Base-by-base conservation (phyloP, 2,888 invertebrate genomes). In the Drosophila conformis region DNA sequence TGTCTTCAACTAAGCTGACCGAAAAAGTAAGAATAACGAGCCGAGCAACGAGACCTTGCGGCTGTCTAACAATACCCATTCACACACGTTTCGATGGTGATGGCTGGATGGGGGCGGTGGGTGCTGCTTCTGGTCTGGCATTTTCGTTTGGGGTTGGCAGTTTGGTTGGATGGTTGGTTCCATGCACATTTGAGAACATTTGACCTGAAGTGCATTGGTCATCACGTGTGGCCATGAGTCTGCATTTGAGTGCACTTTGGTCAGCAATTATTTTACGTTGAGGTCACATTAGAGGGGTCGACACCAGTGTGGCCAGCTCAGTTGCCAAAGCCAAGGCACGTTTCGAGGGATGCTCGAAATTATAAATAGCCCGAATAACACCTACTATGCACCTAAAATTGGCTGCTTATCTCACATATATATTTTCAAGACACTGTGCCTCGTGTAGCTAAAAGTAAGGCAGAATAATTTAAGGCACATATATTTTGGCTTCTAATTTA, bases 261-360 rank as follows among this genome's bases (percentile, higher is more conserved):
- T 91, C 91, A 91, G 85, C 91, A 91, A 91, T 91, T 91, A 91
- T 91, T 91, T 90, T 88, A 80, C 82, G 79, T 91, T 90, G 90
- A 89, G 90, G 89, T 87, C 89, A 77, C 90, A 89, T 87, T 90
- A 77, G 85, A 84, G 85, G 83, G 87, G 76, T 89, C 78, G 72
- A 59, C 74, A 67, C 71, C 72, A 69, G 59, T 71, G 70, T 54
- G 46, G 73, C 68, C 65, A 75, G 71, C 73, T 78, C 64, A 68
- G 70, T 85, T 78, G 69, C 83, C 78, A 73, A 73, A 80, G 65
- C 66, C 73, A 69, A 78, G 52, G 52, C 52, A 75, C 38, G 35
- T 36, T 38, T 40, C 81, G 81, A 81, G 81, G 78, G 73, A 27
- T 53, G 69, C 53, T 59, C 40, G 29, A 52, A 53, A 27, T 40